These are phyloP conservation scores for Zaprionus obscuricornis DNA, from an alignment of 2,888 invertebrate genomes.

Conservation along the genomic window DNA sequence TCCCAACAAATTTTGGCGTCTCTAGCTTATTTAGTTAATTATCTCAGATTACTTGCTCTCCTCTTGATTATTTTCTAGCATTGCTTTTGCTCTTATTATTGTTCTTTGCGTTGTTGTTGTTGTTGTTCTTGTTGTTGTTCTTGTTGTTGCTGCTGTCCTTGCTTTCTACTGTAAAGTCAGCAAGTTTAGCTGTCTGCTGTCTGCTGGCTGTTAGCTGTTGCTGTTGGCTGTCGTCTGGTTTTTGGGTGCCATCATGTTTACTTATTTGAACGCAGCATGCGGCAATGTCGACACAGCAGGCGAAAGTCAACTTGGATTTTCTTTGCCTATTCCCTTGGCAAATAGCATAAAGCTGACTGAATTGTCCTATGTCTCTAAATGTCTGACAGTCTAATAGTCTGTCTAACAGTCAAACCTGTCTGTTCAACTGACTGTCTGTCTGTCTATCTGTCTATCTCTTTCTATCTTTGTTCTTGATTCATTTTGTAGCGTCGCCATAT, in stretches of 20 bases:
- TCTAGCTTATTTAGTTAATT: constrained; percentile 73
- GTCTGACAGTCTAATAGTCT: constrained; percentile 5
- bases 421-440: background rate
- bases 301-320: constrained; percentile 70
- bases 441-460: constrained; percentile 1
- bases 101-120: constrained; percentile 12
- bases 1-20: constrained; percentile 68
- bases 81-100: constrained; percentile 9
- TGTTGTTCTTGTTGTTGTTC: constrained; percentile 4
- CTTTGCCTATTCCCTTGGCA: constrained; percentile 59
- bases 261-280: constrained; percentile 74
- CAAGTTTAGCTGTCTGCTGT: constrained; percentile 52
- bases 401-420: background rate
- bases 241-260: constrained; percentile 66
- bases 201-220: constrained; percentile 14
- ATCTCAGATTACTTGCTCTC: constrained; percentile 74
- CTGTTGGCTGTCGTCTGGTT: constrained; percentile 30
- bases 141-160: constrained; percentile 18
- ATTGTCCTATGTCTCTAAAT: background rate
- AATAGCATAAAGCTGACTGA: constrained; percentile 33
- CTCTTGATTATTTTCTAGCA: constrained; percentile 72
- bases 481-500: constrained; percentile 72
- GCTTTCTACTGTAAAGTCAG: constrained; percentile 64
- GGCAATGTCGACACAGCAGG: constrained; percentile 66
- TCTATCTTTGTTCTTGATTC: constrained; percentile 46